phyloP scores from a whole-genome alignment of 2,888 invertebrate genomes.

The Melipona bicolor region DNA sequence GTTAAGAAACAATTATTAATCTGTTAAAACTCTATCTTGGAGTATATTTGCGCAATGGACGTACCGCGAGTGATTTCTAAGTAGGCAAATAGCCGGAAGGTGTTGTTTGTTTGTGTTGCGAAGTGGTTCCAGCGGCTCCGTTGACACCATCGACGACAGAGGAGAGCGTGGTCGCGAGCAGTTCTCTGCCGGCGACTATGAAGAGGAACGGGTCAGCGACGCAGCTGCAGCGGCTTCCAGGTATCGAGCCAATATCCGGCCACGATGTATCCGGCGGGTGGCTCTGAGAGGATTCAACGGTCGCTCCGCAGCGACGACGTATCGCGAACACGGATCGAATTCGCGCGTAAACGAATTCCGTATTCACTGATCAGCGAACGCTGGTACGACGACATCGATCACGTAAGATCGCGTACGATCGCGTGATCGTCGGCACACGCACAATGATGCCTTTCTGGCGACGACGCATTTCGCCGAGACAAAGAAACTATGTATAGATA shows the following conservation, averaged over 20 bases:
- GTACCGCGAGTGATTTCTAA: neutral
- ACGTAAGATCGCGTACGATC: slow-evolving; percentile 25
- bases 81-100: neutral
- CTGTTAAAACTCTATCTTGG: neutral
- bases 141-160: slow-evolving; percentile 87
- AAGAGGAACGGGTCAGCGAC: slow-evolving; percentile 87
- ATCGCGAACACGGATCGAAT: slow-evolving; percentile 11
- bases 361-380: slow-evolving; percentile 21
- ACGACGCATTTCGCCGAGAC: slow-evolving; percentile 62
- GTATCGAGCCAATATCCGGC: slow-evolving; percentile 90
- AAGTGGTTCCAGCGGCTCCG: slow-evolving; percentile 77
- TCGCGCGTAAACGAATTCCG: slow-evolving; percentile 1
- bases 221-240: slow-evolving; percentile 88
- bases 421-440: slow-evolving; percentile 74
- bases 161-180: slow-evolving; percentile 84
- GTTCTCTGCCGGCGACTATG: slow-evolving; percentile 74
- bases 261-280: slow-evolving; percentile 90
- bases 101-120: slow-evolving; percentile 34
- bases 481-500: slow-evolving; percentile 37
- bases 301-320: slow-evolving; percentile 30
- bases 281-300: slow-evolving; percentile 84
- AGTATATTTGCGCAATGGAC: neutral
- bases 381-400: slow-evolving; percentile 46
- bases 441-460: slow-evolving; percentile 79
- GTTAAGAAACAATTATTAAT: neutral